These are phyloP conservation scores for Morus bassanus DNA, from an alignment of 2,797 vertebrate genomes.

Conservation along the genomic window DNA sequence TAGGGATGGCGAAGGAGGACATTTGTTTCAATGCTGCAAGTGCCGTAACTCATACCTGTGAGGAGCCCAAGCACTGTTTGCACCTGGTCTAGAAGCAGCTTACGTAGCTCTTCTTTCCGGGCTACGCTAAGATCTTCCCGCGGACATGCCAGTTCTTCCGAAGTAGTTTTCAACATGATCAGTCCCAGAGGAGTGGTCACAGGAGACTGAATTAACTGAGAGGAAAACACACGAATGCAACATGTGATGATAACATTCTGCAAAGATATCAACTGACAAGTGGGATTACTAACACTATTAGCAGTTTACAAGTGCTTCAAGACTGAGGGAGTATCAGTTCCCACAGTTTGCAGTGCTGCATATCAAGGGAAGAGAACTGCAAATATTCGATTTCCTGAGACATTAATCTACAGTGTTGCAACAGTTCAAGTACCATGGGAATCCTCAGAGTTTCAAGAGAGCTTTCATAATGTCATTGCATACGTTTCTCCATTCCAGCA, in stretches of 20 bases:
- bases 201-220: slow-evolving; percentile 93
- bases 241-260: not conserved
- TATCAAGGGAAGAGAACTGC: not conserved
- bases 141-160: slow-evolving; percentile 95
- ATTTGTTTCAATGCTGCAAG: not conserved
- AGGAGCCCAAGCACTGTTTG: slow-evolving; percentile 92
- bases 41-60: slow-evolving; percentile 79
- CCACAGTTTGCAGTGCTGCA: not conserved
- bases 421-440: not conserved
- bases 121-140: slow-evolving; percentile 94
- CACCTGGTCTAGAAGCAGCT: slow-evolving; percentile 94
- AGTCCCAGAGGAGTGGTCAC: slow-evolving; percentile 88
- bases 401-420: not conserved
- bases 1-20: no score
- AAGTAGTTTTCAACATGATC: slow-evolving; percentile 96
- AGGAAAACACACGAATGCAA: not conserved
- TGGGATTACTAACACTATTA: not conserved
- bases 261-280: not conserved
- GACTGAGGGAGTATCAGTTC: not conserved
- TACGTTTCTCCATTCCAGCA: not conserved
- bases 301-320: not conserved
- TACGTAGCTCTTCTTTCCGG: slow-evolving; percentile 94
- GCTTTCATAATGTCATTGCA: not conserved
- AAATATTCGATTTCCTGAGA: not conserved
- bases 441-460: not conserved